Conservation (phyloP, 1,140 invertebrate species). For the Diorhabda carinulata region DNA sequence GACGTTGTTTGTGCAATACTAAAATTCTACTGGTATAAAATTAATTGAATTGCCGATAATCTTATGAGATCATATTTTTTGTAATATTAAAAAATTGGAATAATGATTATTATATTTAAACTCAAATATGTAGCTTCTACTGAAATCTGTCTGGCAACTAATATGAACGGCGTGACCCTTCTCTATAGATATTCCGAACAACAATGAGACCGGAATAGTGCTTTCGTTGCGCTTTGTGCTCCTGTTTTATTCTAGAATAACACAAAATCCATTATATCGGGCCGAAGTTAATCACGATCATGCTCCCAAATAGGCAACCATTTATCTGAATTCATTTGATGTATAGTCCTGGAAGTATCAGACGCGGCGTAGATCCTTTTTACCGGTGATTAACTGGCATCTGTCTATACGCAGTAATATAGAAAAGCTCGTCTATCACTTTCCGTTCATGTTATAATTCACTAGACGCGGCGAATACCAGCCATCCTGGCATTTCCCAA, state of each 20-base stretch:
- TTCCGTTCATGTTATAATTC: slow-evolving; percentile 8
- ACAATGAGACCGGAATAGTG: slow-evolving; percentile 1
- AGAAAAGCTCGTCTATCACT: slow-evolving; percentile 16
- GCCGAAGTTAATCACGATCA: slow-evolving; percentile 16
- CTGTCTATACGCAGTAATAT: slow-evolving; percentile 13
- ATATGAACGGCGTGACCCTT: not conserved
- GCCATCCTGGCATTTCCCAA: not conserved
- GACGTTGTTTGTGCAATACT: too few species aligned
- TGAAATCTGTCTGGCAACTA: not conserved
- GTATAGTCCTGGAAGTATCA: slow-evolving; percentile 16
- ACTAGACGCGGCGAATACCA: not conserved
- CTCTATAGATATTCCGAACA: not conserved
- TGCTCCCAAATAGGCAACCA: slow-evolving; percentile 16
- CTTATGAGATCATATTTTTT: too few species aligned
- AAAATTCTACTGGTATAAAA: too few species aligned
- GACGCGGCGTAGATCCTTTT: slow-evolving; percentile 15
- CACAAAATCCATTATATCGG: slow-evolving; percentile 9
- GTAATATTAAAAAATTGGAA: too few species aligned
- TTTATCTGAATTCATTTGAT: slow-evolving; percentile 19
- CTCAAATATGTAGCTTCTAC: too few species aligned
- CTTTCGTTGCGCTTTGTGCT: slow-evolving; percentile 1
- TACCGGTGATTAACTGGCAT: slow-evolving; percentile 20
- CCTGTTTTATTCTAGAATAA: slow-evolving; percentile 2
- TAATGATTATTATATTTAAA: too few species aligned
- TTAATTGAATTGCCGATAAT: too few species aligned